Evolutionary conservation across 1,140 invertebrate species (phyloP).

Genomic region (Laupala kohalensis): DNA sequence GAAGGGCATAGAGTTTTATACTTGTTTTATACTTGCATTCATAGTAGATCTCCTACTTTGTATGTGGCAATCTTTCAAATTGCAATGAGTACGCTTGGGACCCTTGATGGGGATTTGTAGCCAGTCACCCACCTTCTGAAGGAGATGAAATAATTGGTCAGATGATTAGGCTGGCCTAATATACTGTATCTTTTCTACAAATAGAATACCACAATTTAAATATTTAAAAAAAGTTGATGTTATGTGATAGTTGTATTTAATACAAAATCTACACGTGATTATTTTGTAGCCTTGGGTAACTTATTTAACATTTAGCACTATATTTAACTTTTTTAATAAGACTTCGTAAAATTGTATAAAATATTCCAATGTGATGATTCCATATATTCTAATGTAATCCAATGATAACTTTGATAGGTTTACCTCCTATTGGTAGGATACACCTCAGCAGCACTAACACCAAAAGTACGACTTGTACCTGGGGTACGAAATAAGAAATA

Average conservation of each 20-base stretch:
- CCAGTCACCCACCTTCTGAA: conserved; percentile 12
- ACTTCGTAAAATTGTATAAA: conserved; percentile 19
- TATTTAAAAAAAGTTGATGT: conserved; percentile 18
- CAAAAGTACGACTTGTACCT: conserved; percentile 6
- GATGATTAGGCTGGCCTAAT: conserved; percentile 13
- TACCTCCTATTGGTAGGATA: conserved; percentile 9
- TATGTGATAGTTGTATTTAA: conserved; percentile 20
- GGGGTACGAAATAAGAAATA: background rate
- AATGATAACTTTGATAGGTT: conserved; percentile 12
- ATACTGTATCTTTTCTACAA: conserved; percentile 16
- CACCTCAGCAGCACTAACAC: conserved; percentile 10
- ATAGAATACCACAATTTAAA: conserved; percentile 16
- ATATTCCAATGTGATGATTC: conserved; percentile 19
- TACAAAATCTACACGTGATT: conserved; percentile 20
- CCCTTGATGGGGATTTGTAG: conserved; percentile 2
- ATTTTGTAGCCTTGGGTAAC: conserved; percentile 20
- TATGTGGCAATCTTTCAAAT: conserved; percentile 3
- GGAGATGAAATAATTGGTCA: conserved; percentile 6
- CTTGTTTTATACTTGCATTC: conserved; percentile 11
- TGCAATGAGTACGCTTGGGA: conserved; percentile 7
- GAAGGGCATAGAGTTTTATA: conserved; percentile 4
- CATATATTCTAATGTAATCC: conserved; percentile 14
- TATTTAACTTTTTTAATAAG: conserved; percentile 20
- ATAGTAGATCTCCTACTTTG: conserved; percentile 6
- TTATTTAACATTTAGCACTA: conserved; percentile 20